These are phyloP conservation scores for Oryzaephilus surinamensis DNA, from an alignment of 1,140 invertebrate species.

Conservation along the genomic window DNA sequence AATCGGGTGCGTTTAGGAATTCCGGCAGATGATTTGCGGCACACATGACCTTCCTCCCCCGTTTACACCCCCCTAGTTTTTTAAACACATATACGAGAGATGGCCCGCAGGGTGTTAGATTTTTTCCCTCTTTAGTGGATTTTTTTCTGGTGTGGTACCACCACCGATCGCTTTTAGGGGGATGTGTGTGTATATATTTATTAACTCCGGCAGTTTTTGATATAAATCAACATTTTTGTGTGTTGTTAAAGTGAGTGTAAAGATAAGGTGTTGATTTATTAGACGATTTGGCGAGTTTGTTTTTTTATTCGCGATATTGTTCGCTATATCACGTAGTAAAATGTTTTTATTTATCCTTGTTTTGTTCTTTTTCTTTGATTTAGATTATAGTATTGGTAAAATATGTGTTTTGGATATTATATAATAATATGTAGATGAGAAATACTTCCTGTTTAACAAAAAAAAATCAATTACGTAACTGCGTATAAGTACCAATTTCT, in stretches of 20 bases:
- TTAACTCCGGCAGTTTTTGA: slow-evolving; percentile 21
- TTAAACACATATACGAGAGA: no score
- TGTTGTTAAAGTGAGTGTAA: slow-evolving; percentile 19
- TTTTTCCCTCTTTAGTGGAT: slow-evolving; percentile 2
- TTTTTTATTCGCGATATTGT: slow-evolving; percentile 11
- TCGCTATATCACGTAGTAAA: slow-evolving; percentile 1
- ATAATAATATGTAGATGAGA: neutral
- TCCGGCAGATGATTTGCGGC: slow-evolving; percentile 27
- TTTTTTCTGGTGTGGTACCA: neutral
- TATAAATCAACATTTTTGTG: slow-evolving; percentile 23
- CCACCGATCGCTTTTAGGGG: slow-evolving; percentile 12
- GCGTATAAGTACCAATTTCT: no score
- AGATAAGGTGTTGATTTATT: slow-evolving; percentile 24
- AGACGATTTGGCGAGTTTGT: slow-evolving; percentile 14
- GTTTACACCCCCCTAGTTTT: slow-evolving; percentile 9
- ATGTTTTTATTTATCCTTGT: neutral
- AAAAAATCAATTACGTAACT: no score
- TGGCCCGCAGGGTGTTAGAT: slow-evolving; percentile 9
- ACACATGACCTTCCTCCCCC: slow-evolving; percentile 13
- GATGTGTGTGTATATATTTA: slow-evolving; percentile 18
- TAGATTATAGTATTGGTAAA: neutral
- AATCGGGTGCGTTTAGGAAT: slow-evolving; percentile 29
- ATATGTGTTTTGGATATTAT: neutral
- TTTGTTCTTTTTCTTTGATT: neutral
- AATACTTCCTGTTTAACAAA: slow-evolving; percentile 5